phyloP scores from a whole-genome alignment of 2,888 invertebrate genomes.

The Cryptus viduatorius region DNA sequence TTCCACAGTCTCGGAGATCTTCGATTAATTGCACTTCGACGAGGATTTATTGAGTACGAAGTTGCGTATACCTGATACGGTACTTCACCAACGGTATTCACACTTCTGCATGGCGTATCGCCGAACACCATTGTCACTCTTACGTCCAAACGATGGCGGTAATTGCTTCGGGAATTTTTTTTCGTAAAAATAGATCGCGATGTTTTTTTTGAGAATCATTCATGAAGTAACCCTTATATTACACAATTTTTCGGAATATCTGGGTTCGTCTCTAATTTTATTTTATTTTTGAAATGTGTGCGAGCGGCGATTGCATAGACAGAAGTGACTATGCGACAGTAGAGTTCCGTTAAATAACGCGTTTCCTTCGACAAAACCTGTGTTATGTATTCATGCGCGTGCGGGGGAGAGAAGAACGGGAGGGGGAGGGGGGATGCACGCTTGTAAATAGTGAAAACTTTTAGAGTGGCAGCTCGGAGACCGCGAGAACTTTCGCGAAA shows the following conservation, averaged over 20 bases:
- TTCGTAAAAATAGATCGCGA: background rate
- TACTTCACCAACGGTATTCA: constrained; percentile 70
- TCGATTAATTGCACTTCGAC: constrained; percentile 81
- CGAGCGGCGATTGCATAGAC: background rate
- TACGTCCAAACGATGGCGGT: background rate
- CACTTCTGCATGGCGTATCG: constrained; percentile 1
- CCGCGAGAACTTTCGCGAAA: constrained; percentile 75
- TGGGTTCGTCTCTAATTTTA: background rate
- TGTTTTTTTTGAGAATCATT: background rate
- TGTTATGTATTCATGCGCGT: constrained; percentile 45
- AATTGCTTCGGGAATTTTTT: background rate
- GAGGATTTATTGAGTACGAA: constrained; percentile 79
- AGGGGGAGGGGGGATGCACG: background rate
- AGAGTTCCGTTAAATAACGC: constrained; percentile 17
- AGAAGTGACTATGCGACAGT: background rate
- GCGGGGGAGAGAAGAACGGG: background rate
- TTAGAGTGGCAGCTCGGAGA: constrained; percentile 70
- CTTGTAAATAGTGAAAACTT: constrained; percentile 75
- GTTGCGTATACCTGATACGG: constrained; percentile 72
- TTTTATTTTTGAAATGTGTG: background rate
- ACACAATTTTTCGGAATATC: too few species aligned
- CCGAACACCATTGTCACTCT: background rate
- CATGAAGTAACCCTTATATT: too few species aligned
- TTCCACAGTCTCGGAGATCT: constrained; percentile 72
- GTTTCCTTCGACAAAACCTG: constrained; percentile 18